phyloP scores from a whole-genome alignment of 2,888 invertebrate species.

The Drosophila kanekoi region DNA sequence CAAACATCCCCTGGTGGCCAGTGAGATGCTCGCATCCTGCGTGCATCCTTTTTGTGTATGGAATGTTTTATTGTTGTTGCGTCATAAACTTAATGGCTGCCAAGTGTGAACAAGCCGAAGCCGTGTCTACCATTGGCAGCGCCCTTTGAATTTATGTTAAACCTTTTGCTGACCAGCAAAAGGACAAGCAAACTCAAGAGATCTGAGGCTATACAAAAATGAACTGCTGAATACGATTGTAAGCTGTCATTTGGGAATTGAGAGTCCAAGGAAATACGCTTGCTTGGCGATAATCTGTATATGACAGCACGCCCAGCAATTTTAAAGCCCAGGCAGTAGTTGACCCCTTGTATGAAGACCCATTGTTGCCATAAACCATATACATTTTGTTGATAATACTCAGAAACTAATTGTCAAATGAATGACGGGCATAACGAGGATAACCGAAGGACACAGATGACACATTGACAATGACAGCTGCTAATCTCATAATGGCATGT shows the following conservation, averaged over 20 bases:
- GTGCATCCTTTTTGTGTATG: slow-evolving; percentile 56
- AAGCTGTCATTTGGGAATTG: slow-evolving; percentile 66
- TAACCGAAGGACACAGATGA: slow-evolving; percentile 33
- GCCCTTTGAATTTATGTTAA: slow-evolving; percentile 68
- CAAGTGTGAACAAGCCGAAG: slow-evolving; percentile 70
- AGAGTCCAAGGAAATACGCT: slow-evolving; percentile 48
- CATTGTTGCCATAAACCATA: slow-evolving; percentile 26
- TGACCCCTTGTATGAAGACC: slow-evolving; percentile 36
- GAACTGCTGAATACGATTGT: slow-evolving; percentile 54
- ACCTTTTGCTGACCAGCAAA: slow-evolving; percentile 72
- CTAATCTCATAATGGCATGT: slow-evolving; percentile 49
- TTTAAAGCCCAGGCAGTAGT: slow-evolving; percentile 25
- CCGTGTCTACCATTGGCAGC: slow-evolving; percentile 27
- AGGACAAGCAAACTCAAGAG: slow-evolving; percentile 31
- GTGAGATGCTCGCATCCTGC: slow-evolving; percentile 35
- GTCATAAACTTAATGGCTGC: slow-evolving; percentile 79
- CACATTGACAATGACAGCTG: slow-evolving; percentile 54
- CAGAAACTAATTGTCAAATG: slow-evolving; percentile 69
- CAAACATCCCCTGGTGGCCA: slow-evolving; percentile 73
- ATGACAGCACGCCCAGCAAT: slow-evolving; percentile 49
- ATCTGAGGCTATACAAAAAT: slow-evolving; percentile 26
- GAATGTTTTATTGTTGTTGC: slow-evolving; percentile 76
- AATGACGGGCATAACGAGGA: slow-evolving; percentile 40
- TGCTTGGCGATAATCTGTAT: slow-evolving; percentile 63
- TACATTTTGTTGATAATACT: slow-evolving; percentile 36